Percentiles rank a stretch among this genome's conserved stretches.
These are phyloP conservation scores for Percopsis transmontana DNA, from an alignment of 2,113 vertebrate species.

Conservation along the genomic window DNA sequence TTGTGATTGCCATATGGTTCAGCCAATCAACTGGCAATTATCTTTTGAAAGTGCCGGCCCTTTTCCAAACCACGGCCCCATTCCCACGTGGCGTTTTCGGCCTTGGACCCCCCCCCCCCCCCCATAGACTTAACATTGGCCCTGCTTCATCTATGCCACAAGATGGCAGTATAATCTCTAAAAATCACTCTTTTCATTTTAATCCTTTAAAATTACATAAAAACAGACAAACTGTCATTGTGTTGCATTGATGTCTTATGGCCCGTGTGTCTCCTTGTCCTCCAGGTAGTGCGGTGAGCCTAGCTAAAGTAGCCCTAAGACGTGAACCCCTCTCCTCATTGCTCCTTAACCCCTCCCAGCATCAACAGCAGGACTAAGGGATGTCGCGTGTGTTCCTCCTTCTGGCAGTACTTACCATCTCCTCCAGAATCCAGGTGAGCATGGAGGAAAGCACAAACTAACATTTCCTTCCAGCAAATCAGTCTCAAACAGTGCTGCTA, in stretches of 20 bases:
- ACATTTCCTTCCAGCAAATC: not conserved
- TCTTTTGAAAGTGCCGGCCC: too few relatives aligned
- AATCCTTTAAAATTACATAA: too few relatives aligned
- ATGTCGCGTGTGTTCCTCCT: constrained; percentile 71
- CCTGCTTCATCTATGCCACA: too few relatives aligned
- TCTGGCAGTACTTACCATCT: constrained; percentile 64
- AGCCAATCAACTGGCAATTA: too few relatives aligned
- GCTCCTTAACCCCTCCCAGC: constrained; percentile 56
- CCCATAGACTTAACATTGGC: too few relatives aligned
- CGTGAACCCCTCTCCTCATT: constrained; percentile 60
- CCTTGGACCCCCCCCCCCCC: too few relatives aligned
- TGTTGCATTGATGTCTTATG: constrained; percentile 46
- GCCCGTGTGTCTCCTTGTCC: constrained; percentile 66
- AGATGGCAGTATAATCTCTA: too few relatives aligned
- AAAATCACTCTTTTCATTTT: too few relatives aligned
- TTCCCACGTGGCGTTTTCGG: too few relatives aligned
- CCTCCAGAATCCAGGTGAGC: constrained; percentile 77
- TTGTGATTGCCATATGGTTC: too few relatives aligned
- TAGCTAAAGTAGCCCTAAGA: constrained; percentile 70
- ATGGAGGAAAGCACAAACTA: not conserved
- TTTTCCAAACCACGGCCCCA: too few relatives aligned
- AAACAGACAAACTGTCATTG: too few relatives aligned
- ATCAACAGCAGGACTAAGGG: constrained; percentile 63
- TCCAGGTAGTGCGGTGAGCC: constrained; percentile 64
- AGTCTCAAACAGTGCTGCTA: not conserved